Base-by-base conservation (phyloP, 2,888 invertebrate genomes). In the Ormyrus nitidulus region DNA sequence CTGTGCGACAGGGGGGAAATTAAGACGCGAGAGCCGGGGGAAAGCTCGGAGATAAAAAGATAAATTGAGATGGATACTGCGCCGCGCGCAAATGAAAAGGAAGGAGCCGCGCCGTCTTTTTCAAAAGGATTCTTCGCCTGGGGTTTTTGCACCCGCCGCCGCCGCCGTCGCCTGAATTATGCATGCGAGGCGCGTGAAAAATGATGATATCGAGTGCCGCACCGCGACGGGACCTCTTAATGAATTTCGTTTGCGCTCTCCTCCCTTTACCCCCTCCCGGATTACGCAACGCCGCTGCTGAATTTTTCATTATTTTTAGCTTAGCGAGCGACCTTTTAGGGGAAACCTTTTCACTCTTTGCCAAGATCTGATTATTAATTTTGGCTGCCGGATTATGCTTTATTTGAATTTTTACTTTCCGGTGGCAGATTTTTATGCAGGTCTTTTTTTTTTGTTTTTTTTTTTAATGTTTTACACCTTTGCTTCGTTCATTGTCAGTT, bases 31-130 rank as follows among this genome's bases (percentile, higher is more conserved):
- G 46, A 71, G 58, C 10, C 34, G 56, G 4, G 48, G n/a, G 13
- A 34, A 34, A 34, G 34, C 34, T 34, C n/a, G 49, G 56, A 59
- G n/a, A 71, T 71, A 76, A 71, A 79, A 76, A 76, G 75, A 80
- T 80, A 76, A 75, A 80, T 80, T 76, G 66, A 80, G 75, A 80
- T 71, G 75, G 44, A 80, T 80, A 66, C 34, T 46, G 9, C 61
- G 11, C 13, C 9, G 46, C 13, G 68, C 46, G 56, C 56, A 69
- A 79, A 79, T 79, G 73, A 74, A 74, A 73, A 54, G 10, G 49
- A 44, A 8, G 61, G 51, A 59, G 58, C 5, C 2, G 13, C 10
- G 19, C 7, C 53, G 13, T 34, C 10, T 0, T n/a, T 44, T 62
- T n/a, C n/a, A 58, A 46, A 46, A 62, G n/a, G 62, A 34, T 34